Base-by-base conservation (phyloP, 1,140 invertebrate genomes). In the Leptinotarsa lineolata region DNA sequence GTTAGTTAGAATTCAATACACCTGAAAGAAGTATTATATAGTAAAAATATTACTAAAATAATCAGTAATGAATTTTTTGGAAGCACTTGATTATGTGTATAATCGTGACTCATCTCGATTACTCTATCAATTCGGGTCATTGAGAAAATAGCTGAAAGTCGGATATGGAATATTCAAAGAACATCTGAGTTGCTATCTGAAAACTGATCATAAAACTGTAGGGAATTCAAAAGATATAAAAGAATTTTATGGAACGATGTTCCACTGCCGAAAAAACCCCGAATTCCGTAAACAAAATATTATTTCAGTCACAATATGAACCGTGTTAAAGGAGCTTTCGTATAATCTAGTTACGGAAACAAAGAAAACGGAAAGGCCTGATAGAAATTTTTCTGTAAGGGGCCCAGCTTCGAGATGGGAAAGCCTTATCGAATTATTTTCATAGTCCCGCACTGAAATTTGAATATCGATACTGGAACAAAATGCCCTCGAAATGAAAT, bases 361-460 rank as follows among this genome's bases (percentile, higher is more conserved):
- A 54, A 54, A 54, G 48, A 54, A 54, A 54, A 54, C n/a, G 15
- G n/a, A 54, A 54, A 54, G 48, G 48, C n/a, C 48, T 54, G 48
- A 54, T 16, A 54, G 48, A 54, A 54, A 54, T 54, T 54, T 15
- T 54, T 54, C 48, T 15, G 15, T 18, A 54, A 54, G 48, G 48
- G 48, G 15, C n/a, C 48, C 48, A 18, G n/a, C 15, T 54, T 15
- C 48, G 48, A 54, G 48, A 15, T 16, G 15, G 48, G 48, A 54
- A 54, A 54, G 6, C 48, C 6, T 54, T 54, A 54, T 54, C 48
- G 48, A 54, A 54, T 54, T 54, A 54, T 15, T 54, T 54, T 54
- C 13, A 54, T 18, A 18, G n/a, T 54, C 15, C 30, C 30, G n/a
- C 5, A n/a, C 15, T 54, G 48, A 54, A 54, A 16, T 54, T 54